phyloP scores from a whole-genome alignment of 2,113 vertebrate genomes.

The Chionis minor region DNA sequence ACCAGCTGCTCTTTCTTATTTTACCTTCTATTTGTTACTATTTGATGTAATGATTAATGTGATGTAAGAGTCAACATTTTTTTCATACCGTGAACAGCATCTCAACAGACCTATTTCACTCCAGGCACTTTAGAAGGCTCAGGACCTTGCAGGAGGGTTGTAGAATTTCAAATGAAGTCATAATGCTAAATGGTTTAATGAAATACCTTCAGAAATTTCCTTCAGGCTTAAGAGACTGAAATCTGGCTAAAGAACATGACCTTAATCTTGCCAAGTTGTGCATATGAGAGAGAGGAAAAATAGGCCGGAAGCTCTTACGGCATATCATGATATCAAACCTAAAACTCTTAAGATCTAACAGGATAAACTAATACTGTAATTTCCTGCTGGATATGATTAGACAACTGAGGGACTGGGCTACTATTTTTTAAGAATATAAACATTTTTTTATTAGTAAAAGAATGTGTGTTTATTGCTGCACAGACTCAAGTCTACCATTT shows the following conservation, averaged over 20 bases:
- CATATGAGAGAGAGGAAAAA: neutral
- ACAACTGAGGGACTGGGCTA: neutral
- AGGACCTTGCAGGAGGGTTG: neutral
- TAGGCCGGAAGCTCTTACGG: neutral
- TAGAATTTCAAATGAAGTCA: neutral
- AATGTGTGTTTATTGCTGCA: neutral
- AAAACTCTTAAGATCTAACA: neutral
- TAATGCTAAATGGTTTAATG: neutral
- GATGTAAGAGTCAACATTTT: neutral
- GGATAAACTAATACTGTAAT: neutral
- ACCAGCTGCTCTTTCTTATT: neutral
- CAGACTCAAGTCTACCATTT: neutral
- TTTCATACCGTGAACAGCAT: neutral
- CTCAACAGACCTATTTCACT: neutral
- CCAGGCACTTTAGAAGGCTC: neutral
- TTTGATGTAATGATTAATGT: neutral
- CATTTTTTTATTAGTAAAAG: neutral
- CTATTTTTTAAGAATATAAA: neutral
- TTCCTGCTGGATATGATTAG: neutral
- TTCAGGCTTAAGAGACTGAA: neutral
- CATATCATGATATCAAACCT: neutral
- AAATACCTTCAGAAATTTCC: neutral
- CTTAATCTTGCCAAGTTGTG: neutral
- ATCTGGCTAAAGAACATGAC: neutral
- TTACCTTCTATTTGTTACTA: neutral